Conservation (phyloP, 2,113 vertebrate species). For the Cynoglossus semilaevis region DNA sequence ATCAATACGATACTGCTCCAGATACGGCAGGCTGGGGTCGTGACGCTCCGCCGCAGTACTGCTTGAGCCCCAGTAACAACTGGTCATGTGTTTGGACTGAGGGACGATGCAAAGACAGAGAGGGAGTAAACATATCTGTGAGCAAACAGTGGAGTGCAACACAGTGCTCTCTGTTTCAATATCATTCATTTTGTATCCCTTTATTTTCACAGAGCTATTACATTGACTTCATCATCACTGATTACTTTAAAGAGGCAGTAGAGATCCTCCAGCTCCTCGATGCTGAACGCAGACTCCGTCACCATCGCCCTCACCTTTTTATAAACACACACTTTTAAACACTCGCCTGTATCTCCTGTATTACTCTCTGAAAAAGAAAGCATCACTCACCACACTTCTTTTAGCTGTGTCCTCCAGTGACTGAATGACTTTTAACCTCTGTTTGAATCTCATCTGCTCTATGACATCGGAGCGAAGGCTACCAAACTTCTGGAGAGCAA, state of each 20-base stretch:
- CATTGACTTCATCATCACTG: not conserved
- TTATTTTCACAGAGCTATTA: not conserved
- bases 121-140: not conserved
- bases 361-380: not conserved
- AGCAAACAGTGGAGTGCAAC: too few species aligned
- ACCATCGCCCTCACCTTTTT: constrained; percentile 91
- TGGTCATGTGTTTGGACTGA: constrained; percentile 91
- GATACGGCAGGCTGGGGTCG: constrained; percentile 92
- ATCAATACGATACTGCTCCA: constrained; percentile 97
- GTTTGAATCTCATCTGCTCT: constrained; percentile 98
- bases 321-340: constrained; percentile 17
- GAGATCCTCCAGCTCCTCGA: constrained; percentile 93
- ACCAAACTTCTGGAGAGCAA: constrained; percentile 84
- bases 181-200: too few species aligned
- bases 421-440: constrained; percentile 97
- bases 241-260: constrained; percentile 95
- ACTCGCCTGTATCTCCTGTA: not conserved
- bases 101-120: not conserved
- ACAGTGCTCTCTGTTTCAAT: too few species aligned
- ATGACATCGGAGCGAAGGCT: constrained; percentile 87
- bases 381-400: constrained; percentile 88
- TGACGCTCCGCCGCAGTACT: constrained; percentile 76
- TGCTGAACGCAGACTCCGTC: constrained; percentile 89
- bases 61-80: constrained; percentile 92
- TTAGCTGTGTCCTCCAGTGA: constrained; percentile 95